Conservation (phyloP, 2,888 invertebrate species). For the Amblyteles armatorius region DNA sequence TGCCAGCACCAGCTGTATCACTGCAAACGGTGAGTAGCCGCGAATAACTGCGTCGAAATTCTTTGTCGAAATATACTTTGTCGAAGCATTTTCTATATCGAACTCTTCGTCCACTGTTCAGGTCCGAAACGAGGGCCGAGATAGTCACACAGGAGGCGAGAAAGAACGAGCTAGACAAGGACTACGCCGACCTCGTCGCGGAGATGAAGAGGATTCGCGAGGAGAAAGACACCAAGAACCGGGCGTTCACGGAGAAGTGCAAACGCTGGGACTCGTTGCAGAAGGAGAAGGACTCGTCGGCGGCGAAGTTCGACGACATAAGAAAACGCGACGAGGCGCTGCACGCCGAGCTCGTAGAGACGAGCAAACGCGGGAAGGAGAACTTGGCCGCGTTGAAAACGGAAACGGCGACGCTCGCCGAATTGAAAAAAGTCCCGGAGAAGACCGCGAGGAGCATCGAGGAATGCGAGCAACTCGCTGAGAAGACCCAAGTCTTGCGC, state of each 20-base stretch:
- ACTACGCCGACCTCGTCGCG: conserved; percentile 79
- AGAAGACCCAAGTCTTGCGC: conserved; percentile 85
- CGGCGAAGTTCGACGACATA: conserved; percentile 84
- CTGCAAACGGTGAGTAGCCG: conserved; percentile 75
- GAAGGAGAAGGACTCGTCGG: conserved; percentile 87
- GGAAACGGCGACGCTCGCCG: conserved; percentile 89
- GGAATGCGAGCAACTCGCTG: conserved; percentile 87
- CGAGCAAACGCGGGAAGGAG: conserved; percentile 91
- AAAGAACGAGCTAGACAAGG: conserved; percentile 76
- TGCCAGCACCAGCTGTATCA: conserved; percentile 79
- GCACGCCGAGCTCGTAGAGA: conserved; percentile 89
- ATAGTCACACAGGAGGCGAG: conserved; percentile 73
- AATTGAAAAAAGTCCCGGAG: conserved; percentile 89
- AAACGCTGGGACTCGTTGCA: conserved; percentile 86
- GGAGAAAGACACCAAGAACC: conserved; percentile 87
- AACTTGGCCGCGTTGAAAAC: conserved; percentile 88
- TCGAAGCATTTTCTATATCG: too few relatives aligned
- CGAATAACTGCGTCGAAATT: neutral
- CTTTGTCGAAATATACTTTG: neutral
- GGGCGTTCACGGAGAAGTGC: conserved; percentile 84
- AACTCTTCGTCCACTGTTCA: conserved; percentile 48
- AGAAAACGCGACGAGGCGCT: conserved; percentile 85
- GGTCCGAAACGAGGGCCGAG: conserved; percentile 72
- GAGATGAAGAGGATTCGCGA: conserved; percentile 86
- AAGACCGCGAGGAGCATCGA: conserved; percentile 90